Conservation (phyloP, 2,888 invertebrate species). For the Drosophila prostipennis region DNA sequence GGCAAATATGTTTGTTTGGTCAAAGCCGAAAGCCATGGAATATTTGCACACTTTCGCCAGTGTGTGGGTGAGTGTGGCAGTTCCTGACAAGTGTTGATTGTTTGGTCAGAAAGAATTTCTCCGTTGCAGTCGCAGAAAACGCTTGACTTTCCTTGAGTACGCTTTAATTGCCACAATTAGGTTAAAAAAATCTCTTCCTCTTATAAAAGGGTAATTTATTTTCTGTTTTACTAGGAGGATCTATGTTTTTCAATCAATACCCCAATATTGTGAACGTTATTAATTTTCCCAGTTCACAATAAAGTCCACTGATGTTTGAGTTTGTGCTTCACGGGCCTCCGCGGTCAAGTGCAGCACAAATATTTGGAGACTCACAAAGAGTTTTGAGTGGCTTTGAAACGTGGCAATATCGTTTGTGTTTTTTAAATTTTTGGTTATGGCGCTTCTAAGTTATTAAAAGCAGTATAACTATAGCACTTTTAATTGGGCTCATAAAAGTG, state of each 20-base stretch:
- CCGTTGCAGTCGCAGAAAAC: slow-evolving; percentile 10
- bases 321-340: background rate
- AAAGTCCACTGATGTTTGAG: background rate
- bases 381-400: background rate
- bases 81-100: slow-evolving; percentile 64
- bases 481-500: slow-evolving; percentile 49
- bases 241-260: background rate
- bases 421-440: background rate
- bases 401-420: background rate
- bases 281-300: background rate
- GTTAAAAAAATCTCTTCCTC: background rate
- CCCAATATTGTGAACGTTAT: background rate
- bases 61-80: slow-evolving; percentile 6
- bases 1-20: slow-evolving; percentile 58
- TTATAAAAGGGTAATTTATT: too few relatives aligned
- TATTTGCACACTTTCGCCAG: slow-evolving; percentile 35
- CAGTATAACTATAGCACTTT: slow-evolving; percentile 33
- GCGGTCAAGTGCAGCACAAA: background rate
- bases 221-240: too few relatives aligned
- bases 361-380: background rate
- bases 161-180: slow-evolving; percentile 49
- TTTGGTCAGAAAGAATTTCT: slow-evolving; percentile 57
- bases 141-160: slow-evolving; percentile 32
- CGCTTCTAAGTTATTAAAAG: background rate
- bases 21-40: slow-evolving; percentile 44